Base-by-base conservation (phyloP, 2,888 invertebrate species). In the Steinernema hermaphroditum region DNA sequence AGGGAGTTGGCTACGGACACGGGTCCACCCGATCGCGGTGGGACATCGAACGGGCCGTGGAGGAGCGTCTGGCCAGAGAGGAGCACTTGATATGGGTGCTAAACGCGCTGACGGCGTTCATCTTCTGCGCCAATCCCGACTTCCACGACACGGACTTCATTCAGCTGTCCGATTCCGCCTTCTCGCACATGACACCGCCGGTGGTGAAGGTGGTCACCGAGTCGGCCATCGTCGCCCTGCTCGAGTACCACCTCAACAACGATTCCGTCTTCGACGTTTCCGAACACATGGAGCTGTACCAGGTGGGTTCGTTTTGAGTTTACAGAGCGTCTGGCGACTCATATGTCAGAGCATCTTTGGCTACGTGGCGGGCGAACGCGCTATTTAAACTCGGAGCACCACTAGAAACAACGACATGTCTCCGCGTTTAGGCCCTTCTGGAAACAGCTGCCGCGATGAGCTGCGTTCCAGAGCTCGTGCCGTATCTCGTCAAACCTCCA, bases 1-100 rank as follows among this genome's bases (percentile, higher is more conserved):
- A 34, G 34, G 86, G 86, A 32, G 75, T 81, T 19, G 86, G 86
- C 44, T 86, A 84, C 72, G 86, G 86, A 8, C 78, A 80, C 29
- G 86, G 86, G n/a, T 84, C 84, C 0, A 86, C 86, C 0, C 76
- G 83, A 41, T 82, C 81, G 0, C 74, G 80, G 57, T 86, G 86
- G 86, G 84, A 86, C 74, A 79, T 84, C 68, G 83, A 86, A 69
- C 71, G 80, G 76, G 68, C 77, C 9, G 81, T 85, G 8, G 84
- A 85, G 70, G 85, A 86, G 70, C 77, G 82, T 49, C 50, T 83
- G 37, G 77, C 80, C 2, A 77, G 83, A 14, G 86, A 86, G 74
- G 85, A 85, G 68, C 83, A 86, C 73, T 77, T 86, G 9, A 85
- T 86, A 49, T 86, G 86, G 86, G 75, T 86, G 16, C 68, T 86